Evolutionary conservation across 2,797 vertebrate species (phyloP), one percentile per base, ranked within the genome.

Genomic region (Rhabdophis nuchalis): DNA sequence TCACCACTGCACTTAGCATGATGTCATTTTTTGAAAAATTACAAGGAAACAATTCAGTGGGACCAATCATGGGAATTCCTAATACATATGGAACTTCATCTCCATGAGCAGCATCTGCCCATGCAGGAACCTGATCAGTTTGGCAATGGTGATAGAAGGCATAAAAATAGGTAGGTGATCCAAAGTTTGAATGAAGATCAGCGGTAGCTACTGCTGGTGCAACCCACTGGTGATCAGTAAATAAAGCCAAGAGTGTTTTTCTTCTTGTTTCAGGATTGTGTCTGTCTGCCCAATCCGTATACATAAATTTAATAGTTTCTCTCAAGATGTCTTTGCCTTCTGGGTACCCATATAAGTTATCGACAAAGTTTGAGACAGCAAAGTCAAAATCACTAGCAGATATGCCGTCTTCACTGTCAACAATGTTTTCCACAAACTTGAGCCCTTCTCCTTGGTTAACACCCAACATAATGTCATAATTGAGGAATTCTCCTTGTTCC

Each of bases 91-190:
- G 99, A 96, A 99, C 99, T 97, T 99, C 99, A 92, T 99, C 99
- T 93, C 99, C 99, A 57, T 99, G 99, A 50, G 99, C 98, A 82
- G 99, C 99, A 56, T 99, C 99, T 89, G 99, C 99, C 99, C 99
- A 99, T 0, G 99, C 98, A 85, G 99, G 99, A 93, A 99, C 99
- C 98, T 99, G 99, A 96, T 99, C 99, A 50, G 99, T 99, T 97
- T 99, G 99, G 98, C 99, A 99, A 97, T 99, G 99, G 97, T 99
- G 99, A 97, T 99, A 99, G 97, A 99, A 99, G 96, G 99, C 99
- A 93, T 99, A 99, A 96, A 99, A 99, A 97, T 99, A 99, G 0
- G 99, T 99, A 4, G 99, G 99, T 0, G 99, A 99, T 86, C 99
- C 99, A 94, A 99, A 99, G 97, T 99, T 99, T 3, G 99, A 99